phyloP scores from a whole-genome alignment of 2,888 invertebrate genomes.

The Andrena haemorrhoa region DNA sequence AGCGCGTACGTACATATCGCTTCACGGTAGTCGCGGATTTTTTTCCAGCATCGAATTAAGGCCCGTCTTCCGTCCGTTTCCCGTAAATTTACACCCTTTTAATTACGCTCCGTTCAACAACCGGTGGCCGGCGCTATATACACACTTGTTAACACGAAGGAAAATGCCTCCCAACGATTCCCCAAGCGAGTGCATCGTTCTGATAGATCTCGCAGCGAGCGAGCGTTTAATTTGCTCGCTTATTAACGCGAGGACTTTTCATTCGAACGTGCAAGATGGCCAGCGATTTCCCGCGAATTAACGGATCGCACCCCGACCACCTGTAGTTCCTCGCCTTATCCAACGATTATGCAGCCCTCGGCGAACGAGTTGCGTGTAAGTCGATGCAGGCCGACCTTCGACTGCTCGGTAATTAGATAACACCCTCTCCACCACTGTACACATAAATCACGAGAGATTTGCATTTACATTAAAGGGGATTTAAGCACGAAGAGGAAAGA shows the following conservation, averaged over 20 bases:
- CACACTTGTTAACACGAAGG: slow-evolving; percentile 18
- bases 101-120: slow-evolving; percentile 9
- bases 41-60: slow-evolving; percentile 31
- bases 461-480: background rate
- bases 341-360: too few species aligned
- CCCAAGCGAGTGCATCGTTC: slow-evolving; percentile 3
- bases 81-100: slow-evolving; percentile 16
- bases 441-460: background rate
- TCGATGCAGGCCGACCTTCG: too few species aligned
- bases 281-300: too few species aligned
- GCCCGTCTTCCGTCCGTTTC: slow-evolving; percentile 4
- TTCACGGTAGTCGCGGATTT: slow-evolving; percentile 26
- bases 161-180: background rate
- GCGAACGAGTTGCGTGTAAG: too few species aligned
- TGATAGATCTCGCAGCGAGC: slow-evolving; percentile 7
- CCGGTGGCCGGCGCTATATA: background rate
- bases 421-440: background rate
- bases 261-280: too few species aligned
- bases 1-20: background rate
- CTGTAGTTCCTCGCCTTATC: too few species aligned
- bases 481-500: background rate
- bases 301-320: too few species aligned
- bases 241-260: too few species aligned
- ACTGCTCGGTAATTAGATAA: background rate
- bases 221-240: too few species aligned